phyloP scores from a whole-genome alignment of 2,888 invertebrate species.

The Trichacis sp. region DNA sequence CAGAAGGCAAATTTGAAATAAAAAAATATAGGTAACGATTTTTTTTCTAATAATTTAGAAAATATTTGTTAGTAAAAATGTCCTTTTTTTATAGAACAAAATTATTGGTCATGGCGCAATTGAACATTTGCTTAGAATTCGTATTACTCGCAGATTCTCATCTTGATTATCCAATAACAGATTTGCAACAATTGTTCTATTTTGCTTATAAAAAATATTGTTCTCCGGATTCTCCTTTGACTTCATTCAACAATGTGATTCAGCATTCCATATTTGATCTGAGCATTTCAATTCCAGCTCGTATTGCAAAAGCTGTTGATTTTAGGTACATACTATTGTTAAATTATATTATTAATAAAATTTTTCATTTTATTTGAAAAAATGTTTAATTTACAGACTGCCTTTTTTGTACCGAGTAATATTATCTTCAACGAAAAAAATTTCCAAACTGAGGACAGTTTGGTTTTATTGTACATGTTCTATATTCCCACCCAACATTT shows the following conservation, averaged over 20 bases:
- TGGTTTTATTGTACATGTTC: slow-evolving; percentile 17
- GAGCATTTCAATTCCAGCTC: slow-evolving; percentile 17
- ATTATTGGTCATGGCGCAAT: slow-evolving; percentile 52
- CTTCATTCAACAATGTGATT: slow-evolving; percentile 15
- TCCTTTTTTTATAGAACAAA: slow-evolving; percentile 47
- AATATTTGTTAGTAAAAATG: too few species aligned
- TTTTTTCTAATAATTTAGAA: too few species aligned
- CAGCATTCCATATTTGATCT: slow-evolving; percentile 23
- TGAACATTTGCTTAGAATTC: slow-evolving; percentile 59
- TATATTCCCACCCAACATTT: slow-evolving; percentile 34
- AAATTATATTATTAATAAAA: neutral
- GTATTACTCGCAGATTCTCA: slow-evolving; percentile 53
- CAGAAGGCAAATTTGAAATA: slow-evolving; percentile 46
- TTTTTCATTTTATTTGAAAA: too few species aligned
- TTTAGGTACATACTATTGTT: slow-evolving; percentile 16
- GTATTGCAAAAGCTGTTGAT: slow-evolving; percentile 23
- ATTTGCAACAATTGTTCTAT: slow-evolving; percentile 48
- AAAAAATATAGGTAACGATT: slow-evolving; percentile 46
- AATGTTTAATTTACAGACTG: slow-evolving; percentile 13
- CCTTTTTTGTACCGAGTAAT: slow-evolving; percentile 23
- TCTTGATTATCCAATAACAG: slow-evolving; percentile 49
- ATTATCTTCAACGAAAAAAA: slow-evolving; percentile 13
- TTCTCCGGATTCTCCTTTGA: slow-evolving; percentile 47
- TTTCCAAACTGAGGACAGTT: slow-evolving; percentile 19
- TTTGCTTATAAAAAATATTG: slow-evolving; percentile 49